Percentiles rank a stretch among this genome's conserved stretches.
Evolutionary conservation across 2,113 vertebrate species (phyloP).

Genomic region (Coptodon rendalli): DNA sequence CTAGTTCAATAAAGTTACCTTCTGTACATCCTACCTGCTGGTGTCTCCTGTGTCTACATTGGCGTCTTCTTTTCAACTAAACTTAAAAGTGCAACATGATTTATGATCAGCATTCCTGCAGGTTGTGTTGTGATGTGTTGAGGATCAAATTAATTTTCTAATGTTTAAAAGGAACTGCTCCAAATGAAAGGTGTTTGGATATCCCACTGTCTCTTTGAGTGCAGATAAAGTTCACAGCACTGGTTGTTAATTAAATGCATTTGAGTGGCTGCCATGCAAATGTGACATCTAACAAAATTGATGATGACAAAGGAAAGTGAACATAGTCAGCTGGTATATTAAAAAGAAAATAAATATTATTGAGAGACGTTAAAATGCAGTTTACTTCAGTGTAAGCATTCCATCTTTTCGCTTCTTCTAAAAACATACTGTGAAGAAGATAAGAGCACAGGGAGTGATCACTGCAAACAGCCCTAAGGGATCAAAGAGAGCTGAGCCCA

Average conservation of each 20-base stretch:
- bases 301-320: background rate
- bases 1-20: background rate
- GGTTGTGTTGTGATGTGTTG: background rate
- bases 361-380: background rate
- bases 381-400: background rate
- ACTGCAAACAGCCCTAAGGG: background rate
- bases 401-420: background rate
- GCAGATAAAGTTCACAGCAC: background rate
- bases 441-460: background rate
- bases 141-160: background rate
- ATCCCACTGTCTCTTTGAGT: background rate
- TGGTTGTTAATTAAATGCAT: background rate
- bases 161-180: background rate
- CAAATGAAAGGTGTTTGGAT: background rate
- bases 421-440: conserved; percentile 5
- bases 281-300: background rate
- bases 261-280: background rate
- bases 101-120: background rate
- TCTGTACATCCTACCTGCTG: background rate
- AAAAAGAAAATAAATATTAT: background rate
- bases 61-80: background rate
- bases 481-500: conserved; percentile 4
- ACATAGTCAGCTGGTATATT: background rate
- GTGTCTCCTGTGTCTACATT: background rate
- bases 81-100: background rate